Evolutionary conservation across 2,113 vertebrate genomes (phyloP).

Genomic region (Leucosticte australis): DNA sequence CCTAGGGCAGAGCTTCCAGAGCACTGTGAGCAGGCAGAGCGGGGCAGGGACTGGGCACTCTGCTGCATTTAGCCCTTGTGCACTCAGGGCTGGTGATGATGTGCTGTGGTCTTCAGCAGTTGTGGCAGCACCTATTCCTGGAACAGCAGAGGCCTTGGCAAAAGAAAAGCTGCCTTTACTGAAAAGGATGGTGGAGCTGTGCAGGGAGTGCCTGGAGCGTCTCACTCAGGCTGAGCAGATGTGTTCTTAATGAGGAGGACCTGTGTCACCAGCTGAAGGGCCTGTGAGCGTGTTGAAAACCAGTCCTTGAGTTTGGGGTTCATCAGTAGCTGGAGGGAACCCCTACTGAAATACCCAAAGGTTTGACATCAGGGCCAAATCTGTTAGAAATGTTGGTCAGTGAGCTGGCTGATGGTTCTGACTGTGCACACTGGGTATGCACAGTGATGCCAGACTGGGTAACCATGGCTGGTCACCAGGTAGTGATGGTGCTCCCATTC

Average conservation of each 20-base stretch:
- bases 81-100: background rate
- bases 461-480: background rate
- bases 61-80: background rate
- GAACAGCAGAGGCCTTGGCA: background rate
- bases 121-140: background rate
- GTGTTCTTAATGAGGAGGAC: background rate
- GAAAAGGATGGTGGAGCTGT: background rate
- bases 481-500: background rate
- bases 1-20: background rate
- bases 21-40: background rate
- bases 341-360: background rate
- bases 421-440: rapidly evolving
- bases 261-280: background rate
- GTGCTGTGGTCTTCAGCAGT: background rate
- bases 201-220: background rate
- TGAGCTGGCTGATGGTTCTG: background rate
- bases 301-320: background rate
- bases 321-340: background rate
- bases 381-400: background rate
- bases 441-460: background rate
- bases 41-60: rapidly evolving
- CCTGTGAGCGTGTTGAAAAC: background rate
- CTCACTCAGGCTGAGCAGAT: background rate
- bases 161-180: background rate
- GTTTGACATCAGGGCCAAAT: background rate